Percentiles rank a stretch among this genome's conserved stretches.
Conservation (phyloP, 2,113 vertebrate species). For the Calypte anna region DNA sequence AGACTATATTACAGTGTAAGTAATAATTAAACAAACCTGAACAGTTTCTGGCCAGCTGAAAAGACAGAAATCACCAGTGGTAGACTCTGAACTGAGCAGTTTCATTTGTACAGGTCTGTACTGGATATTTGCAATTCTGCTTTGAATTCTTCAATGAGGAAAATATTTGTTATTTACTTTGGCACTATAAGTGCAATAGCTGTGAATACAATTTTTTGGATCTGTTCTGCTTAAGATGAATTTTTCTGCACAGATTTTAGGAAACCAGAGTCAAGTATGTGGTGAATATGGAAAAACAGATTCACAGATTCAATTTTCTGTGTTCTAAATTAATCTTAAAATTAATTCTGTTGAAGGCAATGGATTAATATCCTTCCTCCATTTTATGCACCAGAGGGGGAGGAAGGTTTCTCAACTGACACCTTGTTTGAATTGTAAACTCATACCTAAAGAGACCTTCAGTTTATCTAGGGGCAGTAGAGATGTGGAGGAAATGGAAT, state of each 20-base stretch:
- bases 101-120: neutral
- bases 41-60: conserved; percentile 2
- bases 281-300: neutral
- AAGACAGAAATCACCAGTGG: neutral
- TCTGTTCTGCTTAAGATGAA: neutral
- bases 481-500: neutral
- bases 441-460: neutral
- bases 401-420: neutral
- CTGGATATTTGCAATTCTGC: neutral
- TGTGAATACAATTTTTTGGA: neutral
- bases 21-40: conserved; percentile 65
- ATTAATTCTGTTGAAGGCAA: neutral
- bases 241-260: neutral
- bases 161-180: conserved; percentile 27
- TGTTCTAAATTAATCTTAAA: neutral
- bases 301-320: neutral
- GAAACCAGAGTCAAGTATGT: neutral
- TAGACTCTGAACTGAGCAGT: neutral
- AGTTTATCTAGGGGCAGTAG: neutral
- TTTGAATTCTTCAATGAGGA: neutral
- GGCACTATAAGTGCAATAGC: neutral
- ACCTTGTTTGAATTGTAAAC: neutral
- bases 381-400: neutral
- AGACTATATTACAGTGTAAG: conserved; percentile 30
- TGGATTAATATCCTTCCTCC: neutral